phyloP scores from a whole-genome alignment of 2,797 vertebrate species.

The Anomalospiza imberbis region DNA sequence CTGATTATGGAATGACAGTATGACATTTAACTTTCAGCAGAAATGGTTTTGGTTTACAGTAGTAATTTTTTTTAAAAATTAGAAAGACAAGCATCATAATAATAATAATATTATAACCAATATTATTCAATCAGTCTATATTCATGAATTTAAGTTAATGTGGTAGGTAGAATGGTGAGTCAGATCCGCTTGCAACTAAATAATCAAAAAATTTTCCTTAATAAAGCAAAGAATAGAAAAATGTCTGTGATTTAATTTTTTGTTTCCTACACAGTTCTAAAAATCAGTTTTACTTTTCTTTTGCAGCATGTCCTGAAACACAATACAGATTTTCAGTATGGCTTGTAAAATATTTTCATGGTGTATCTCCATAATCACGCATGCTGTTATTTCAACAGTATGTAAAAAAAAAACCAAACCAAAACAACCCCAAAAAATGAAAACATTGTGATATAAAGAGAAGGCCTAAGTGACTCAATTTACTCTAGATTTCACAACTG shows the following conservation, averaged over 20 bases:
- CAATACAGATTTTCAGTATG: not conserved
- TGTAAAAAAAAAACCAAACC: not conserved
- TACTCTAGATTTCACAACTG: not conserved
- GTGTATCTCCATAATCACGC: not conserved
- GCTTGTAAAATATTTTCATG: not conserved
- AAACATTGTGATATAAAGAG: not conserved
- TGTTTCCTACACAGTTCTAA: not conserved
- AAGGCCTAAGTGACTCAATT: not conserved
- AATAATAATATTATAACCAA: not conserved
- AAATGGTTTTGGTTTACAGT: not conserved
- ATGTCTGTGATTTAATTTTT: not conserved
- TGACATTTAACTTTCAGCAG: not conserved
- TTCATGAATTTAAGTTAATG: not conserved
- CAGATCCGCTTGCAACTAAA: not conserved
- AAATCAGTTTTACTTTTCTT: not conserved
- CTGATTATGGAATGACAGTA: not conserved
- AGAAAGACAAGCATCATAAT: not conserved
- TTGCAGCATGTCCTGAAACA: not conserved
- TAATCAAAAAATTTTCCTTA: not conserved
- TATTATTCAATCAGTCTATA: not conserved
- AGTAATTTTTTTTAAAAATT: not conserved
- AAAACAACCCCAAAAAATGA: rapidly evolving
- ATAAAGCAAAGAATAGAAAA: not conserved
- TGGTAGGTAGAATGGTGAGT: not conserved
- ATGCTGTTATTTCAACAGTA: rapidly evolving